A percentile compares a stretch with the other conserved stretches of the same genome.
These are phyloP conservation scores for Acanthococcus lagerstroemiae DNA, from an alignment of 2,888 invertebrate genomes.

Conservation along the genomic window DNA sequence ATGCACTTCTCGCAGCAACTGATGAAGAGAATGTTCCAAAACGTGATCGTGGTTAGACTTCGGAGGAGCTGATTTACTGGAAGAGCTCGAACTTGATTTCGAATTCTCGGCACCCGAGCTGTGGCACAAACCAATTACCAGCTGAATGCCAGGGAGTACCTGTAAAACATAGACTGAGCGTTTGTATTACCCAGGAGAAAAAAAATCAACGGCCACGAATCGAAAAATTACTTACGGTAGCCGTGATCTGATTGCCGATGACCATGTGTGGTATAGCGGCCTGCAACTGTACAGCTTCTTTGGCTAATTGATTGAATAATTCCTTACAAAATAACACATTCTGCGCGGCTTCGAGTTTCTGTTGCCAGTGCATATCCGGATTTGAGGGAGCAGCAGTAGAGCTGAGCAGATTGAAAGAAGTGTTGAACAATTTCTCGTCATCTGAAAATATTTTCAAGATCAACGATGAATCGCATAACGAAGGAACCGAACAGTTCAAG, in stretches of 20 bases:
- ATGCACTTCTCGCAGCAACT: conserved; percentile 82
- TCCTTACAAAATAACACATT: conserved; percentile 96
- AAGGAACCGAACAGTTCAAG: neutral
- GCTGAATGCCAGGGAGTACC: conserved; percentile 84
- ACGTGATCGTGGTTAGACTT: conserved; percentile 85
- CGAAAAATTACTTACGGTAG: conserved; percentile 54
- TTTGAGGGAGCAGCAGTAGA: conserved; percentile 62
- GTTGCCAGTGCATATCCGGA: conserved; percentile 82
- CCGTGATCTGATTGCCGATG: conserved; percentile 93
- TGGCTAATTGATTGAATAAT: conserved; percentile 82
- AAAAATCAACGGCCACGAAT: neutral
- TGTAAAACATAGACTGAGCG: conserved; percentile 41
- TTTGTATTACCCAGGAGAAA: too few species aligned
- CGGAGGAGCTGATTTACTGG: conserved; percentile 34
- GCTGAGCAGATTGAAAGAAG: conserved; percentile 66
- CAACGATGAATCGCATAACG: neutral
- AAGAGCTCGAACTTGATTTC: conserved; percentile 40
- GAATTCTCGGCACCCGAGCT: conserved; percentile 54
- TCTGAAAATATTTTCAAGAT: conserved; percentile 47
- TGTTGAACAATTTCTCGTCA: conserved; percentile 79
- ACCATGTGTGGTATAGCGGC: conserved; percentile 93
- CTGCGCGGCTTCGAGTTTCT: conserved; percentile 91
- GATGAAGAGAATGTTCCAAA: conserved; percentile 91
- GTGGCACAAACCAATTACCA: conserved; percentile 84
- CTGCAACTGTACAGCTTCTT: conserved; percentile 87